Percentiles rank a stretch among this genome's conserved stretches.
phyloP scores from a whole-genome alignment of 2,888 invertebrate genomes.

The Rhogogaster chlorosoma region DNA sequence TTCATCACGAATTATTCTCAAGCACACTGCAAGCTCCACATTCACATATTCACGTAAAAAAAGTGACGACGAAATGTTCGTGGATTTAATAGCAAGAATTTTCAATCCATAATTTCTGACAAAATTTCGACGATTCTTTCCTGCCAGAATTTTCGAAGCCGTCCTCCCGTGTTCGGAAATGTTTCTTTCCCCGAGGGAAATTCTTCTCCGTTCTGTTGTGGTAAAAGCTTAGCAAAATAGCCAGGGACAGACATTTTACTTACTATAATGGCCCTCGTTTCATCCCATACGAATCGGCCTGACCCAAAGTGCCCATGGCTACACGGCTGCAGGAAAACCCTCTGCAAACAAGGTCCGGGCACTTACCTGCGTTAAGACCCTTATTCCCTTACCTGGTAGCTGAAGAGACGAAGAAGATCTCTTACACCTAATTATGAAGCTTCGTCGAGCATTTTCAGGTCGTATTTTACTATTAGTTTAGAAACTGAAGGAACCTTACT shows the following conservation, averaged over 20 bases:
- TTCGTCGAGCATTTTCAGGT: neutral
- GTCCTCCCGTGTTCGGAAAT: neutral
- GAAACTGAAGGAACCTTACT: neutral
- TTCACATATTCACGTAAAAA: neutral
- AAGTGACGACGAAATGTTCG: neutral
- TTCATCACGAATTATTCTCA: conserved; percentile 1
- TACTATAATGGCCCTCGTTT: neutral
- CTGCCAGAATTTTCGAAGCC: no score
- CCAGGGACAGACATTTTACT: neutral
- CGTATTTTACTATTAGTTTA: neutral
- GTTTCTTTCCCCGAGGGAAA: neutral
- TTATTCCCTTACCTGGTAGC: conserved; percentile 10
- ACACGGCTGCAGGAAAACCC: neutral
- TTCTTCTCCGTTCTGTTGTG: neutral
- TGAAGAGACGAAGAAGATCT: conserved; percentile 27
- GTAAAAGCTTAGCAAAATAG: neutral
- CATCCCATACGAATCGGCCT: neutral
- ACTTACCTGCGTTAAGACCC: neutral
- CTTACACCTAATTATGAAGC: conserved; percentile 11
- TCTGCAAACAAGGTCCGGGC: neutral
- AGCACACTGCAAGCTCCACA: neutral
- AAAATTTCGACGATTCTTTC: neutral
- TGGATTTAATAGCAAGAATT: neutral
- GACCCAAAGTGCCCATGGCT: conserved; percentile 20
- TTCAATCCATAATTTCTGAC: neutral